A percentile compares a stretch with the other conserved stretches of the same genome.
phyloP scores from a whole-genome alignment of 2,888 invertebrate genomes.

The Drosophila histrio region DNA sequence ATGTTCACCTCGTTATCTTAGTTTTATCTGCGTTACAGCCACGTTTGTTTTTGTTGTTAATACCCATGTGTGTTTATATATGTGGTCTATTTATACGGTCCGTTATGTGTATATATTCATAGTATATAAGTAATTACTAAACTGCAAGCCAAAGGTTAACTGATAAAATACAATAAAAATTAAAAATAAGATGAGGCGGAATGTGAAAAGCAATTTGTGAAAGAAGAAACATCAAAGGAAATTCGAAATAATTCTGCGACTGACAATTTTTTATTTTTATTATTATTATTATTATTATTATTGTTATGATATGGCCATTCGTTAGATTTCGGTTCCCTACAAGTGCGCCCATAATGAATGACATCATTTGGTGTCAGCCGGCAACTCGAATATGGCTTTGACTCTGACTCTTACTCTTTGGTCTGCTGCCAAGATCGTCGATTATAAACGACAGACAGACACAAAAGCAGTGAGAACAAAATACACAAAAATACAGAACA shows the following conservation, averaged over 20 bases:
- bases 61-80: background rate
- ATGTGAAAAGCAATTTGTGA: background rate
- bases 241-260: background rate
- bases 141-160: conserved; percentile 31
- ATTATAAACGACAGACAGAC: conserved; percentile 3
- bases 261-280: background rate
- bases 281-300: conserved; percentile 1
- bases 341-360: conserved; percentile 23
- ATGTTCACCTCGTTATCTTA: conserved; percentile 4
- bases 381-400: conserved; percentile 11
- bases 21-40: conserved; percentile 35
- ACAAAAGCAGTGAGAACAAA: background rate
- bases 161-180: conserved; percentile 7
- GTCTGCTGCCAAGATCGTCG: conserved; percentile 19
- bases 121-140: conserved; percentile 14
- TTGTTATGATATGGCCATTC: background rate
- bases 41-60: conserved; percentile 19
- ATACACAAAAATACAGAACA: background rate
- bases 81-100: background rate
- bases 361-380: conserved; percentile 39
- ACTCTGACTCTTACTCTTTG: background rate
- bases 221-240: background rate
- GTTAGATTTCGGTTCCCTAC: conserved; percentile 3
- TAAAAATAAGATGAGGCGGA: background rate
- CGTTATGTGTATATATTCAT: background rate